phyloP scores from a whole-genome alignment of 2,113 vertebrate genomes.

The Perca schrenkii region DNA sequence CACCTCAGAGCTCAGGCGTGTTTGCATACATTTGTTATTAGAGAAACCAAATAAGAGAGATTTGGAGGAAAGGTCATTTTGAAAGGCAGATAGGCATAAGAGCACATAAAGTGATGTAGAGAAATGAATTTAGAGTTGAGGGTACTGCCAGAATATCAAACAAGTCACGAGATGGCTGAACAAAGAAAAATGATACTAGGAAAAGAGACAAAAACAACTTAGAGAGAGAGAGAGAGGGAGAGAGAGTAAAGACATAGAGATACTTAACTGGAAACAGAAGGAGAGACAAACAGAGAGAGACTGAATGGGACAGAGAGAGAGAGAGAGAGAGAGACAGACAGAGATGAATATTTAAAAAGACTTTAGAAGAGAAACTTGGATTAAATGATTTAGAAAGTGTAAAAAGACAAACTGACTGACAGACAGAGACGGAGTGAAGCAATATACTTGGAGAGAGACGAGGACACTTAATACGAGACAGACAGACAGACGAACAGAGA shows the following conservation, averaged over 20 bases:
- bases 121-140: background rate
- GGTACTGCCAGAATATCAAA: conserved; percentile 6
- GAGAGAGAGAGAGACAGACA: background rate
- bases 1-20: background rate
- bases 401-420: conserved; percentile 12
- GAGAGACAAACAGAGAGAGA: background rate
- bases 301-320: background rate
- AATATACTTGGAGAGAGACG: conserved; percentile 21
- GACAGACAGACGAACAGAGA: conserved; percentile 37
- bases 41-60: background rate
- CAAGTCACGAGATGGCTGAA: conserved; percentile 1
- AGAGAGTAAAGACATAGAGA: background rate
- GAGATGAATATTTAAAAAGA: conserved; percentile 11
- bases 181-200: background rate
- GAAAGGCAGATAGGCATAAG: background rate
- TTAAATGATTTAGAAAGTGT: conserved; percentile 7
- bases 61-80: background rate
- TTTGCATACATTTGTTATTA: background rate
- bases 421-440: conserved; percentile 9
- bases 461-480: conserved; percentile 28
- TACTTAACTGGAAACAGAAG: conserved; percentile 27
- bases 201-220: conserved; percentile 14
- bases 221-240: background rate
- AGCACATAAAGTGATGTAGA: background rate
- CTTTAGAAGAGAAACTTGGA: too few species aligned